These are phyloP conservation scores for Solenopsis invicta DNA, from an alignment of 1,140 invertebrate species.

Conservation along the genomic window DNA sequence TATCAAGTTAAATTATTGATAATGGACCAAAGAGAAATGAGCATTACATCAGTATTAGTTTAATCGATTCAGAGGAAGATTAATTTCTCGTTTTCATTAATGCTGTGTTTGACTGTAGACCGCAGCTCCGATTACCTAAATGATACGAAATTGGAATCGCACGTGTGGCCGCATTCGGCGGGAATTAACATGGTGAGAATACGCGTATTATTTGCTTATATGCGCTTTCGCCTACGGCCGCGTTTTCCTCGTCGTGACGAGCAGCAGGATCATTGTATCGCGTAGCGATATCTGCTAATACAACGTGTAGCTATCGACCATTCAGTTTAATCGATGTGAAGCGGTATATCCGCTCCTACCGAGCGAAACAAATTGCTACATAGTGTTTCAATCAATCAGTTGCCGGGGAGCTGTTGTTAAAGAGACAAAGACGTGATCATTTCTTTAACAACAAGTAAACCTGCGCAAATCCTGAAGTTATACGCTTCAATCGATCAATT, in stretches of 20 bases:
- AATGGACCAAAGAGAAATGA: neutral
- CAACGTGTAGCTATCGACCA: neutral
- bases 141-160: slow-evolving; percentile 4
- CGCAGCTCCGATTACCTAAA: neutral
- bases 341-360: neutral
- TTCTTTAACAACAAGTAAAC: neutral
- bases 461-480: neutral
- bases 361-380: slow-evolving; percentile 18
- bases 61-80: neutral
- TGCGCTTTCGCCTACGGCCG: neutral
- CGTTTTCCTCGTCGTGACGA: slow-evolving; percentile 16
- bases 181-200: slow-evolving; percentile 28
- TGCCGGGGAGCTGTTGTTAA: neutral
- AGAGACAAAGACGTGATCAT: neutral
- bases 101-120: neutral
- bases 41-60: neutral
- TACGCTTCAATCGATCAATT: neutral
- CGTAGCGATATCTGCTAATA: neutral
- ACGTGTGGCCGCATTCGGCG: neutral
- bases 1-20: neutral
- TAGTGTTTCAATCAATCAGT: neutral
- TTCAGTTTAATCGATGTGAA: slow-evolving; percentile 23
- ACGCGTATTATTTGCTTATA: slow-evolving; percentile 12
- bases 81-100: slow-evolving; percentile 5
- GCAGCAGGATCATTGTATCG: slow-evolving; percentile 12